Conservation (phyloP, 2,888 invertebrate genomes). For the Xestia xanthographa region DNA sequence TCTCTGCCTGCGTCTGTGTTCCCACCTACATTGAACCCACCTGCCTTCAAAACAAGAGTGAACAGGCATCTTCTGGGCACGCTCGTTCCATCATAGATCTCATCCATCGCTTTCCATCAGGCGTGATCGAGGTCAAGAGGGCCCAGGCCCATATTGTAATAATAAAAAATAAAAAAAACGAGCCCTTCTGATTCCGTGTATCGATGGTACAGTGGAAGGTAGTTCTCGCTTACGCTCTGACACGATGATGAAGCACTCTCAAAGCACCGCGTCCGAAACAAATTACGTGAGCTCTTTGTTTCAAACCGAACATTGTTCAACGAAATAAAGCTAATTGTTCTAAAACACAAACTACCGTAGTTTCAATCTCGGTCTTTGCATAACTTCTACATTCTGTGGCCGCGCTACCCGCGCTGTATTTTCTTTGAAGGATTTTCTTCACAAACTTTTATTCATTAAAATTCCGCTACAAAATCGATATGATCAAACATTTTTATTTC, state of each 20-base stretch:
- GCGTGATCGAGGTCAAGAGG: too few species aligned
- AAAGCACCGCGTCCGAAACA: constrained; percentile 18
- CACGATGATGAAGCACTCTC: constrained; percentile 11
- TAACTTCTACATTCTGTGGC: constrained; percentile 63
- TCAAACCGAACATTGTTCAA: constrained; percentile 54
- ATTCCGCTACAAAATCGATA: constrained; percentile 56
- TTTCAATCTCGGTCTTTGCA: constrained; percentile 58
- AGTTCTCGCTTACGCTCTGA: background rate
- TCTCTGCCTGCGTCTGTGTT: too few species aligned
- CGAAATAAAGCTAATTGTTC: constrained; percentile 62
- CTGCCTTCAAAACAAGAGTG: too few species aligned
- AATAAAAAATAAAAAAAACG: too few species aligned
- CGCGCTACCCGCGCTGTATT: constrained; percentile 43
- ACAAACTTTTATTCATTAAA: constrained; percentile 64
- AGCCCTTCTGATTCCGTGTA: background rate
- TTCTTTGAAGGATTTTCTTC: constrained; percentile 56
- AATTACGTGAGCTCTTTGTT: constrained; percentile 44
- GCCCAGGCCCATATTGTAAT: too few species aligned
- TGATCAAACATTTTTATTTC: constrained; percentile 55
- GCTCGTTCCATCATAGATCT: too few species aligned
- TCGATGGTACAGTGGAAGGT: background rate
- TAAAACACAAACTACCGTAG: constrained; percentile 60
- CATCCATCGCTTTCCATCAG: too few species aligned
- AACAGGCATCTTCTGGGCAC: too few species aligned
- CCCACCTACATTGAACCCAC: too few species aligned